Evolutionary conservation across 2,888 invertebrate species (phyloP).

Genomic region (Labia minor): DNA sequence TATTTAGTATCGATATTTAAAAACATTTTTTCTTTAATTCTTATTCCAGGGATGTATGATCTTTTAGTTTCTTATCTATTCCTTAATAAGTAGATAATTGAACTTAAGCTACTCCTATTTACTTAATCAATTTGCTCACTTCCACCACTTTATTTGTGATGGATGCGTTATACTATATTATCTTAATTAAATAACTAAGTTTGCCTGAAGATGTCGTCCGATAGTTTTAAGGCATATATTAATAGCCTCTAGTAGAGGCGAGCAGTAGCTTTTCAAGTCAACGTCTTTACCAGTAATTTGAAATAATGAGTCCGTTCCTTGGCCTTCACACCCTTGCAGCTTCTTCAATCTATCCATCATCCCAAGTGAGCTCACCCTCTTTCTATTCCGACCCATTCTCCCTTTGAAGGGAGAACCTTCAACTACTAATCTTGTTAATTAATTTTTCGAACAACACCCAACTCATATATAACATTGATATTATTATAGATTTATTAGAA

Average conservation of each 20-base stretch:
- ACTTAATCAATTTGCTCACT: background rate
- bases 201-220: background rate
- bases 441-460: too few species aligned
- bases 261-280: background rate
- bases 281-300: background rate
- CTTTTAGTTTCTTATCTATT: too few species aligned
- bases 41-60: too few species aligned
- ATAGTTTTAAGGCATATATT: background rate
- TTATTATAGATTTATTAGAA: too few species aligned
- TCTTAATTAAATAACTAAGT: slow-evolving; percentile 3
- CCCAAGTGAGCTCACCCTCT: background rate
- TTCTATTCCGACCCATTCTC: too few species aligned
- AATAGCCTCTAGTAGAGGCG: background rate
- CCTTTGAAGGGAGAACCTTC: too few species aligned
- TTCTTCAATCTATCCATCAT: slow-evolving; percentile 13
- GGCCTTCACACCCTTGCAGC: slow-evolving; percentile 13
- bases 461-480: too few species aligned
- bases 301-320: slow-evolving; percentile 13
- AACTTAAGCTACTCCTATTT: background rate
- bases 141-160: background rate
- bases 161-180: slow-evolving; percentile 5
- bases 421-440: too few species aligned
- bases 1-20: too few species aligned
- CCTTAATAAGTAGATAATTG: too few species aligned
- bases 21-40: too few species aligned